Evolutionary conservation across 2,797 vertebrate genomes (phyloP).

Genomic region (Pangasius mekongensis): DNA sequence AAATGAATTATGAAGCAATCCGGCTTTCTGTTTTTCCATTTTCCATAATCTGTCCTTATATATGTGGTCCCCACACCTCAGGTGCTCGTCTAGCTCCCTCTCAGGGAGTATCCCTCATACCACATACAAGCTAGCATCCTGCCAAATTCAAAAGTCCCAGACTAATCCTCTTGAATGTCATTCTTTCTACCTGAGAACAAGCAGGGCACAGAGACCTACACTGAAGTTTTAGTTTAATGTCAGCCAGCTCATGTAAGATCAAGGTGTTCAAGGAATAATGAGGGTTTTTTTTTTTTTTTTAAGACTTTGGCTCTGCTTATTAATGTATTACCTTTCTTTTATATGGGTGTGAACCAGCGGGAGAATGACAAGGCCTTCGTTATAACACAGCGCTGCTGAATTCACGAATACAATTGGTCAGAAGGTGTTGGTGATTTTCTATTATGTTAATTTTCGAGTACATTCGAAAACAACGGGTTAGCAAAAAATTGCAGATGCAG

Average conservation of each 20-base stretch:
- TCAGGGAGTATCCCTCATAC: neutral
- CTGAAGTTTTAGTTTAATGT: constrained; percentile 36
- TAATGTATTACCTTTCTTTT: neutral
- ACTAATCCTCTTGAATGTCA: constrained; percentile 47
- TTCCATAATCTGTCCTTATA: neutral
- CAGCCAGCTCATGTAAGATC: constrained; percentile 38
- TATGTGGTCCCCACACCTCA: neutral
- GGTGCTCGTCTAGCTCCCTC: neutral
- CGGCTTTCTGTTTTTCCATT: neutral
- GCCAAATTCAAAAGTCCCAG: constrained; percentile 32
- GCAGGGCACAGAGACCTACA: constrained; percentile 11
- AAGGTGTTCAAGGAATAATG: neutral
- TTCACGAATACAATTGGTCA: neutral
- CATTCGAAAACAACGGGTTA: too few relatives aligned
- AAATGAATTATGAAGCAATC: constrained; percentile 11
- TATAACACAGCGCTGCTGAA: neutral
- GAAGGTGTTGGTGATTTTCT: neutral
- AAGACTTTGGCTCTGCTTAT: neutral
- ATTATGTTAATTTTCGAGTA: too few relatives aligned
- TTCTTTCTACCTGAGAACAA: neutral
- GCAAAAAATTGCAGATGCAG: too few relatives aligned
- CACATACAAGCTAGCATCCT: neutral
- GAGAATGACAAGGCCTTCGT: neutral
- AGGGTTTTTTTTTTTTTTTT: neutral
- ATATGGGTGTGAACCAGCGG: neutral